Conservation (phyloP, 2,113 vertebrate species). For the Sorex fumeus region DNA sequence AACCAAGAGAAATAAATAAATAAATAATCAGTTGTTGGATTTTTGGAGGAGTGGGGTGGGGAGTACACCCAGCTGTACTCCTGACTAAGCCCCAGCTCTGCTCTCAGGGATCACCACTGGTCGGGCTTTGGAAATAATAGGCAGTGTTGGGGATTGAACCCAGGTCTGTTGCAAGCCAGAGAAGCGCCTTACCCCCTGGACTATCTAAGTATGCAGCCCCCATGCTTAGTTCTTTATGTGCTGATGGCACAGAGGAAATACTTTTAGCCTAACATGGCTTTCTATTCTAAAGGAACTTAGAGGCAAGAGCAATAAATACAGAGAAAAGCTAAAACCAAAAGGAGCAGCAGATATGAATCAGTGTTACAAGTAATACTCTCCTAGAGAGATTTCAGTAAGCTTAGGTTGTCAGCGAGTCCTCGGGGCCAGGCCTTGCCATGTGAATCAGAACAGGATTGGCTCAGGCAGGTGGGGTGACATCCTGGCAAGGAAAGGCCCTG, state of each 20-base stretch:
- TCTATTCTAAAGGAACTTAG: neutral
- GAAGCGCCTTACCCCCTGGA: too few species aligned
- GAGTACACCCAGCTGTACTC: too few species aligned
- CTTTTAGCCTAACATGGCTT: conserved; percentile 48
- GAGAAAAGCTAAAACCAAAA: conserved; percentile 36
- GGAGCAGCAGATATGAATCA: neutral
- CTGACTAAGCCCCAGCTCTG: too few species aligned
- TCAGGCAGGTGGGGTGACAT: neutral
- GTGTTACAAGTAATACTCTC: neutral
- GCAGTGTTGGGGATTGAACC: too few species aligned
- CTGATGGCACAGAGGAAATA: conserved; percentile 28
- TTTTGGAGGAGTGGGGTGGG: neutral
- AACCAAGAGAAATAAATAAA: neutral
- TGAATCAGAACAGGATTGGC: conserved; percentile 19
- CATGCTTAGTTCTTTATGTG: conserved; percentile 32
- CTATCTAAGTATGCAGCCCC: too few species aligned
- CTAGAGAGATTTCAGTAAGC: conserved; percentile 19
- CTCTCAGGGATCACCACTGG: too few species aligned
- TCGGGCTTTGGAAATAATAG: too few species aligned
- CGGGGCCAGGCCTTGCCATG: neutral
- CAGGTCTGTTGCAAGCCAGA: too few species aligned
- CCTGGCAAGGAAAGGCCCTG: neutral
- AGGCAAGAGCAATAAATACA: neutral
- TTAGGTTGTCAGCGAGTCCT: neutral
- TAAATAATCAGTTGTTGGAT: neutral